Evolutionary conservation across 2,797 vertebrate genomes (phyloP).

Genomic region (Petrocephalus schoutedeni): DNA sequence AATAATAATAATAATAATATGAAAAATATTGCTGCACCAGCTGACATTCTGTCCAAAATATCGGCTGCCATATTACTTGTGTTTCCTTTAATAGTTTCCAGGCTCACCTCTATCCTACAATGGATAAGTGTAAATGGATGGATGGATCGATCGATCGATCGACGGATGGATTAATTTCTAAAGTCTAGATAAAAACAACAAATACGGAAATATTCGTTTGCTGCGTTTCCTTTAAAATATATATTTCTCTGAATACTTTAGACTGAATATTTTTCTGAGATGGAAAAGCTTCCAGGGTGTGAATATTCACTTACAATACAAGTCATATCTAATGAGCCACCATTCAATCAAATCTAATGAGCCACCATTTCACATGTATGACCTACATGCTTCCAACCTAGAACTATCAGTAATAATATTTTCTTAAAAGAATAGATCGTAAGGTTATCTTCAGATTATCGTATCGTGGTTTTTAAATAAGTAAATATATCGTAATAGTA

Average conservation of each 20-base stretch:
- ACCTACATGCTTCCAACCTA: background rate
- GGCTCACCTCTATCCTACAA: background rate
- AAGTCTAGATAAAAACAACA: background rate
- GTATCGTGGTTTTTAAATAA: too few species aligned
- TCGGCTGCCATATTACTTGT: background rate
- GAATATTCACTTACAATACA: background rate
- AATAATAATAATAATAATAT: background rate
- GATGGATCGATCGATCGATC: background rate
- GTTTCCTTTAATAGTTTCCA: background rate
- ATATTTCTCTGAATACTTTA: background rate
- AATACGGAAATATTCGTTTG: background rate
- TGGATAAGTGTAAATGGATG: background rate
- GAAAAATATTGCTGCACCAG: background rate
- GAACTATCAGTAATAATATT: background rate
- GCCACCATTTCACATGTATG: background rate
- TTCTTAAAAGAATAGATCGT: background rate
- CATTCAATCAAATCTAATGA: background rate
- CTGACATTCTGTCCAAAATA: background rate
- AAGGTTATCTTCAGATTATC: background rate
- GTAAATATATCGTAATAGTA: background rate
- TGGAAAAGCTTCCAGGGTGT: background rate
- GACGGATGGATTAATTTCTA: background rate
- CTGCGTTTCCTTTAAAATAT: background rate
- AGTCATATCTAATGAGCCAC: background rate
- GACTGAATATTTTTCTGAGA: background rate